Evolutionary conservation across 1,140 invertebrate genomes (phyloP).

Genomic region (Brachionus plicatilis): DNA sequence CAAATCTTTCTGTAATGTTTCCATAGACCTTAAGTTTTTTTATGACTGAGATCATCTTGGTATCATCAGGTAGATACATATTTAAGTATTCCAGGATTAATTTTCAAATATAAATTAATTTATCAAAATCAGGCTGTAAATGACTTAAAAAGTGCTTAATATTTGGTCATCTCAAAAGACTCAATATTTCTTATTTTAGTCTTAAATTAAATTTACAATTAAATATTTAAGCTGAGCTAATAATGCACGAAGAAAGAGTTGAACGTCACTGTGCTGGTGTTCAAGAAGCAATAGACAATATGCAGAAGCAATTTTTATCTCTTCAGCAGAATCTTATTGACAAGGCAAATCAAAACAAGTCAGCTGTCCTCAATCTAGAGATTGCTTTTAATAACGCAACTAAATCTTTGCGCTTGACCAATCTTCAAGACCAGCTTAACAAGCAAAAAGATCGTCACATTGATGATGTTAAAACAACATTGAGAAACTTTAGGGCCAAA

Average conservation of each 20-base stretch:
- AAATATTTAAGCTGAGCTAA: slow-evolving; percentile 50
- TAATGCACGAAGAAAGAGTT: slow-evolving; percentile 54
- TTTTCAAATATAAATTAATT: too few relatives aligned
- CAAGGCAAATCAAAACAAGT: slow-evolving; percentile 47
- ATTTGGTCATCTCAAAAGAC: too few relatives aligned
- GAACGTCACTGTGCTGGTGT: slow-evolving; percentile 52
- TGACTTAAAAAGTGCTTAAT: too few relatives aligned
- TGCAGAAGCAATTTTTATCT: slow-evolving; percentile 45
- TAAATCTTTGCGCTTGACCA: slow-evolving; percentile 46
- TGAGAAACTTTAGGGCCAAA: slow-evolving; percentile 52
- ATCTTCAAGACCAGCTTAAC: slow-evolving; percentile 48
- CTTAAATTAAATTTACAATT: neutral
- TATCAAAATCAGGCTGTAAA: too few relatives aligned
- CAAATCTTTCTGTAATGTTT: too few relatives aligned
- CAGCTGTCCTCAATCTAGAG: slow-evolving; percentile 51
- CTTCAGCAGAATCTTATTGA: neutral
- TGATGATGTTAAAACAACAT: slow-evolving; percentile 49
- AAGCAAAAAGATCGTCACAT: slow-evolving; percentile 52
- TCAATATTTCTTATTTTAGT: too few relatives aligned
- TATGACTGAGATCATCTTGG: too few relatives aligned
- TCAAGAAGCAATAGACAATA: slow-evolving; percentile 47
- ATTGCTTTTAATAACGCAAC: slow-evolving; percentile 53
- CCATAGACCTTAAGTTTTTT: too few relatives aligned
- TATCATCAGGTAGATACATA: too few relatives aligned
- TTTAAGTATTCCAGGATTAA: too few relatives aligned